Evolutionary conservation across 2,113 vertebrate species (phyloP).

Genomic region (Nycticebus coucang): DNA sequence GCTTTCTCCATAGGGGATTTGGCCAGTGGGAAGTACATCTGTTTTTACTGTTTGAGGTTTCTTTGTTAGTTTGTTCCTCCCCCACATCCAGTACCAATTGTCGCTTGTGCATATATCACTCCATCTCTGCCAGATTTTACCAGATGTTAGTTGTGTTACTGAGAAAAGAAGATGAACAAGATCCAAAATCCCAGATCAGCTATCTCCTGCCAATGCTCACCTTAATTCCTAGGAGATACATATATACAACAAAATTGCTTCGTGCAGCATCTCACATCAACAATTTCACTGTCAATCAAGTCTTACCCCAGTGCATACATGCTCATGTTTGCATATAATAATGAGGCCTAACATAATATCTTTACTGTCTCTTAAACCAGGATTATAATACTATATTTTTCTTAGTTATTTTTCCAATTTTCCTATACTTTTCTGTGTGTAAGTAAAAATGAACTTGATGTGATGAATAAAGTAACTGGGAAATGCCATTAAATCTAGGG

Average conservation of each 20-base stretch:
- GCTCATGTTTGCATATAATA: not conserved
- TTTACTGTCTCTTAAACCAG: not conserved
- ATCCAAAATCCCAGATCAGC: conserved; percentile 61
- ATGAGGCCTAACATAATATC: not conserved
- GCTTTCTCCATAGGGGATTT: conserved; percentile 14
- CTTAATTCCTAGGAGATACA: conserved; percentile 53
- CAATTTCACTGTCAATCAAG: not conserved
- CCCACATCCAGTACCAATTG: conserved; percentile 37
- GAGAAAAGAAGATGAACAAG: conserved; percentile 61
- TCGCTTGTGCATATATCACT: conserved; percentile 67
- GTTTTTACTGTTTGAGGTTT: conserved; percentile 49
- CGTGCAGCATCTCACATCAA: not conserved
- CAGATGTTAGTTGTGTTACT: conserved; percentile 74
- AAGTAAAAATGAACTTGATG: not conserved
- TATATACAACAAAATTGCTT: not conserved
- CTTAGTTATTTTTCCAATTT: not conserved
- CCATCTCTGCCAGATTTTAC: conserved; percentile 63
- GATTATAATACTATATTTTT: not conserved
- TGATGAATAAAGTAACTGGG: not conserved
- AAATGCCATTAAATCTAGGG: not conserved
- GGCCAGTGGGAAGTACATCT: conserved; percentile 60
- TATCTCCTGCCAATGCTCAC: conserved; percentile 58
- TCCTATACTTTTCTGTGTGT: not conserved
- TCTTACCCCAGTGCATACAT: not conserved
- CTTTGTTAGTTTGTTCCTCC: conserved; percentile 36